phyloP scores from a whole-genome alignment of 2,113 vertebrate species.

The Diadophis punctatus region DNA sequence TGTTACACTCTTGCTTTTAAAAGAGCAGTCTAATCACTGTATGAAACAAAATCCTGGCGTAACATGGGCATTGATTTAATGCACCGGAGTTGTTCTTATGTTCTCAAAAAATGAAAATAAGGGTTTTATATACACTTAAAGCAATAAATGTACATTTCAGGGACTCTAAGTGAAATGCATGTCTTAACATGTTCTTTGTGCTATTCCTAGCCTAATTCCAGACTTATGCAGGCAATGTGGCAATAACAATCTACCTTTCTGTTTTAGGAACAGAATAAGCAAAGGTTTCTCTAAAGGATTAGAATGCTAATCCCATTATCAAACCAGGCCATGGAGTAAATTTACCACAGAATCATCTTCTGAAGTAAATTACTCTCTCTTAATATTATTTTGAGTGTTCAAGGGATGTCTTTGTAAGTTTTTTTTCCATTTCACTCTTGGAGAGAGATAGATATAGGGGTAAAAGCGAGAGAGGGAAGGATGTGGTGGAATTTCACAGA shows the following conservation, averaged over 20 bases:
- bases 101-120: not conserved
- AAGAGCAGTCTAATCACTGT: not conserved
- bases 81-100: not conserved
- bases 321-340: not conserved
- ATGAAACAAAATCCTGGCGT: not conserved
- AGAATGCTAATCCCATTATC: slow-evolving; percentile 17
- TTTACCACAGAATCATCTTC: not conserved
- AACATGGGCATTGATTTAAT: not conserved
- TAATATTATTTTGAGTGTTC: not conserved
- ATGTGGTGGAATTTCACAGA: not conserved
- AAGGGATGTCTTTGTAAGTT: not conserved
- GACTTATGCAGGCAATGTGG: not conserved
- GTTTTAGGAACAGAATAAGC: not conserved
- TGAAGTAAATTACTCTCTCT: not conserved
- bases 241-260: not conserved
- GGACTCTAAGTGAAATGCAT: not conserved
- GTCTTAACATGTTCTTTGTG: not conserved
- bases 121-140: not conserved
- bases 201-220: not conserved
- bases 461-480: not conserved
- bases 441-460: not conserved
- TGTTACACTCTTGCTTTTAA: slow-evolving; percentile 53
- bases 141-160: not conserved
- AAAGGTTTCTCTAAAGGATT: not conserved
- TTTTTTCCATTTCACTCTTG: not conserved